phyloP scores from a whole-genome alignment of 2,797 vertebrate genomes.

The Sebastes steindachneri region DNA sequence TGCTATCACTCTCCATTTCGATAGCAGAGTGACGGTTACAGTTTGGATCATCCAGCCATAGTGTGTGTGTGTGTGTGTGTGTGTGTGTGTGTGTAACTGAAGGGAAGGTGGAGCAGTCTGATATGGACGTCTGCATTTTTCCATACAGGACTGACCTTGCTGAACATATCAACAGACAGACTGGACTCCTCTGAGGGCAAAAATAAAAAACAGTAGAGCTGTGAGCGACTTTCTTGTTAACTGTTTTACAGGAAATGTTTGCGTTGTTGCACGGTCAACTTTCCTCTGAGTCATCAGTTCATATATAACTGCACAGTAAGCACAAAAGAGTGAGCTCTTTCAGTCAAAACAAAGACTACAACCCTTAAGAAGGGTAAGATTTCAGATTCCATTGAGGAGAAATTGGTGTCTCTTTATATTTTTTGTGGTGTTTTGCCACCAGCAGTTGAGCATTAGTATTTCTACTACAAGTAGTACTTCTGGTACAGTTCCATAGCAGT shows the following conservation, averaged over 20 bases:
- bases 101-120: not conserved
- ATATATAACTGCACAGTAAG: not conserved
- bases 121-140: not conserved
- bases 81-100: not conserved
- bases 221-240: not conserved
- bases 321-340: not conserved
- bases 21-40: not conserved
- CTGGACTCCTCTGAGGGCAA: not conserved
- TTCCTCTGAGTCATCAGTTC: not conserved
- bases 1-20: slow-evolving; percentile 12
- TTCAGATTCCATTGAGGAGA: not conserved
- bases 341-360: not conserved
- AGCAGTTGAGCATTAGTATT: too few relatives aligned
- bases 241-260: not conserved
- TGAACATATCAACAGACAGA: not conserved
- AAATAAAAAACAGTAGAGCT: not conserved
- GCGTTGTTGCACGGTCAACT: too few relatives aligned
- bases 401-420: not conserved
- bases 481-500: not conserved
- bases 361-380: not conserved
- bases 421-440: not conserved
- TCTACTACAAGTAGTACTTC: not conserved
- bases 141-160: not conserved
- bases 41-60: not conserved
- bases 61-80: not conserved